Evolutionary conservation across 2,888 invertebrate genomes (phyloP), one percentile per base, ranked within the genome.

Genomic region (Lymantria monacha): DNA sequence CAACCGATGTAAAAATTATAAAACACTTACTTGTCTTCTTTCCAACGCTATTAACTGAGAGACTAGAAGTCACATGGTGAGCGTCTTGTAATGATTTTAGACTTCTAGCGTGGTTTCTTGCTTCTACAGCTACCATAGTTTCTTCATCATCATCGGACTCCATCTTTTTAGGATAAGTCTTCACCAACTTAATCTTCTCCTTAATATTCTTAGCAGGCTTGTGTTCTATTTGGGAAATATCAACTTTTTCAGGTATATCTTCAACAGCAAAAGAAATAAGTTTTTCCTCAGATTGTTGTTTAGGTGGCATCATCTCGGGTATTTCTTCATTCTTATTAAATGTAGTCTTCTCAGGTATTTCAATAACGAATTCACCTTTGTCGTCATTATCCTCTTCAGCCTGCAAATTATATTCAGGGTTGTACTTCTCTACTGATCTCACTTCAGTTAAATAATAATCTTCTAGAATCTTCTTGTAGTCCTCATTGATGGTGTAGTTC

Each of bases 371-470:
- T 56, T 83, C 83, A 38, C 70, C 75, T 33, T 83, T 71, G 13
- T 77, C 72, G 14, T 84, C 77, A 2, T 72, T 68, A 37, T 81
- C 72, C 8, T 79, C 69, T 48, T 77, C 78, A 11, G 70, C 63
- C 12, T 81, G 64, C n/a, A 72, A 61, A 31, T 81, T 85, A 1
- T 80, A 70, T 40, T 85, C 80, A 9, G 71, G 59, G 30, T 72
- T 70, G 52, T 85, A 86, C 48, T 79, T 82, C 59, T 92, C 92
- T 10, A 93, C 92, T 11, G 91, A 93, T 62, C 92, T 92, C 0
- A 94, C 94, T 37, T 94, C 93, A 44, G 94, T 94, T 42, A 92
- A 79, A 59, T 94, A 94, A 66, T 92, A 92, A 45, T 93, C 91
- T 72, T 88, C 86, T 3, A 94, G 72, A 44, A 93, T 79, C 59